These are phyloP conservation scores for Calidris pugnax DNA, from an alignment of 2,113 vertebrate species.

Conservation along the genomic window DNA sequence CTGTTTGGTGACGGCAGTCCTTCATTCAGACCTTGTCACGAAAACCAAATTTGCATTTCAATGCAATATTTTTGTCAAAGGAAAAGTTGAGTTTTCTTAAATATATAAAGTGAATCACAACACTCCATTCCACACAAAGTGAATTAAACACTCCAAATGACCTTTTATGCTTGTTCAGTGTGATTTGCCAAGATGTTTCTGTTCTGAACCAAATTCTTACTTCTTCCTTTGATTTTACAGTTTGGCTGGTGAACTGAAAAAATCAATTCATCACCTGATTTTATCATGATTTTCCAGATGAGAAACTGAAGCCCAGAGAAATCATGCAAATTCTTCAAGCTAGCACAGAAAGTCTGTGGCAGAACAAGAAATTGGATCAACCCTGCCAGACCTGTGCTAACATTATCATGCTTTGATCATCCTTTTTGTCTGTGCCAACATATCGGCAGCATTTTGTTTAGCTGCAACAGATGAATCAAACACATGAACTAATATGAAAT, in stretches of 20 bases:
- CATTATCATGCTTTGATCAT: background rate
- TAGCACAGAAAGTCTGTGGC: background rate
- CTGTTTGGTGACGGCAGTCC: background rate
- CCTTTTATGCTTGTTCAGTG: background rate
- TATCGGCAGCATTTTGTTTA: background rate
- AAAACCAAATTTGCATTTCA: background rate
- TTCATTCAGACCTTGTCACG: background rate
- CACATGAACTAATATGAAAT: background rate
- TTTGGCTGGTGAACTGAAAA: slow-evolving; percentile 4
- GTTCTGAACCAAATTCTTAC: background rate
- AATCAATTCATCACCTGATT: background rate
- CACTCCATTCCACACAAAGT: background rate
- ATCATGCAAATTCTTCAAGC: background rate
- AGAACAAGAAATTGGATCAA: background rate
- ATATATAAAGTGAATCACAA: background rate
- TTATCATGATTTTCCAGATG: background rate
- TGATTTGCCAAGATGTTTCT: background rate
- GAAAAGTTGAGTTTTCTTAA: background rate
- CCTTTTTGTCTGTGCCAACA: background rate
- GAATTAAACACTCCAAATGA: background rate
- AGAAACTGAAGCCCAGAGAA: background rate
- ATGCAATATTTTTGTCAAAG: background rate
- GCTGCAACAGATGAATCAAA: background rate
- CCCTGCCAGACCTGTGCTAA: background rate
- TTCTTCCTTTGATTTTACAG: background rate